phyloP scores from a whole-genome alignment of 2,888 invertebrate species.

The Palloptera scutellata region DNA sequence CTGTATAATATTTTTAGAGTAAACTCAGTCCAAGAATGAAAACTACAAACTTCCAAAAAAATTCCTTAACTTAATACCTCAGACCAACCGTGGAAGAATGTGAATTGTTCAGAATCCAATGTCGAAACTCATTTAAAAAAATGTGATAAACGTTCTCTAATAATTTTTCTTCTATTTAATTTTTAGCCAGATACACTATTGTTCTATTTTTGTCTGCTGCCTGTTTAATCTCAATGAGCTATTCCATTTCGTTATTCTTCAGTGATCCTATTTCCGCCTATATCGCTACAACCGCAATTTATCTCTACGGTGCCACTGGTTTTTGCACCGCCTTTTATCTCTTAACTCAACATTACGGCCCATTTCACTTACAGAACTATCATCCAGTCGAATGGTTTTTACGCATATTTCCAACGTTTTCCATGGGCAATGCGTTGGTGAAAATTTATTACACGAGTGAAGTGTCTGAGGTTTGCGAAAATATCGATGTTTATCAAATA shows the following conservation, averaged over 20 bases:
- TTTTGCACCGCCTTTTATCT: neutral
- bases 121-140: too few species aligned
- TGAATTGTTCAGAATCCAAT: too few species aligned
- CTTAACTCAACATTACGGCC: neutral
- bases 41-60: neutral
- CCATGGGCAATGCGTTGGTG: slow-evolving; percentile 34
- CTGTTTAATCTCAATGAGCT: slow-evolving; percentile 32
- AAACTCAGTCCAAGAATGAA: too few species aligned
- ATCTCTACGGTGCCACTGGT: slow-evolving; percentile 32
- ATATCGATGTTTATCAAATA: slow-evolving; percentile 33
- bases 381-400: slow-evolving; percentile 4
- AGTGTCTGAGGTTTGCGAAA: slow-evolving; percentile 33
- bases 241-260: slow-evolving; percentile 65
- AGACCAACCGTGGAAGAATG: too few species aligned
- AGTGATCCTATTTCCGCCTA: slow-evolving; percentile 65
- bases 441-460: slow-evolving; percentile 40
- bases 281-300: slow-evolving; percentile 23
- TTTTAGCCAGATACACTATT: slow-evolving; percentile 30
- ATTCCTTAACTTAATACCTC: too few species aligned
- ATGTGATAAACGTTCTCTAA: slow-evolving; percentile 17
- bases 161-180: slow-evolving; percentile 25
- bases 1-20: too few species aligned
- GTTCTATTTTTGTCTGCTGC: slow-evolving; percentile 30
- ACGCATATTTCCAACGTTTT: slow-evolving; percentile 34
- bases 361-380: neutral